A percentile compares a stretch with the other conserved stretches of the same genome.
phyloP scores from a whole-genome alignment of 2,113 vertebrate genomes.

The Cichladusa arquata region DNA sequence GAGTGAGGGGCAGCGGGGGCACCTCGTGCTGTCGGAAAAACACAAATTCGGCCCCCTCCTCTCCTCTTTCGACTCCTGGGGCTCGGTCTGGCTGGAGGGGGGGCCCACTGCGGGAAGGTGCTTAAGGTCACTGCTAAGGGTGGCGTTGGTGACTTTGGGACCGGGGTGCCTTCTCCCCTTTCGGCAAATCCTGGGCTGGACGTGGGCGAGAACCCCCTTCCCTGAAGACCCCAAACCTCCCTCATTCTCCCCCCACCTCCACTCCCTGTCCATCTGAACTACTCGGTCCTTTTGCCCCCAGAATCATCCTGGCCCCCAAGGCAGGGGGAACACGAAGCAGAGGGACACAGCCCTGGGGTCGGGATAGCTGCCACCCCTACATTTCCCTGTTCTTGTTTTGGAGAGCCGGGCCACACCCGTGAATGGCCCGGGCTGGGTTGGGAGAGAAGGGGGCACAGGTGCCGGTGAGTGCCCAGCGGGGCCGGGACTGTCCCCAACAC shows the following conservation, averaged over 20 bases:
- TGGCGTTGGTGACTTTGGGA: background rate
- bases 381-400: background rate
- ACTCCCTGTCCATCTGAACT: background rate
- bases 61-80: background rate
- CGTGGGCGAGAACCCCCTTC: fast-evolving
- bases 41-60: background rate
- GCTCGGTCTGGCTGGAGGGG: no score
- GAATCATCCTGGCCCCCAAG: background rate
- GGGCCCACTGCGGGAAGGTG: background rate
- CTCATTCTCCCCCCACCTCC: background rate
- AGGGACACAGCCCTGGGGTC: background rate
- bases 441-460: background rate
- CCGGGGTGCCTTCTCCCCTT: fast-evolving
- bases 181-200: background rate
- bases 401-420: background rate
- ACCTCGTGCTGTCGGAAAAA: no score
- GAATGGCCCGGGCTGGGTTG: background rate
- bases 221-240: background rate
- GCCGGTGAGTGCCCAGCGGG: constrained; percentile 69
- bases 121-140: background rate
- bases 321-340: background rate
- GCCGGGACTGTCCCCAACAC: background rate
- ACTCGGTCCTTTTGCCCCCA: background rate
- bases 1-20: background rate
- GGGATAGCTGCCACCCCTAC: fast-evolving